These are phyloP conservation scores for Poeciliopsis turneri DNA, from an alignment of 2,797 vertebrate genomes.

Conservation along the genomic window DNA sequence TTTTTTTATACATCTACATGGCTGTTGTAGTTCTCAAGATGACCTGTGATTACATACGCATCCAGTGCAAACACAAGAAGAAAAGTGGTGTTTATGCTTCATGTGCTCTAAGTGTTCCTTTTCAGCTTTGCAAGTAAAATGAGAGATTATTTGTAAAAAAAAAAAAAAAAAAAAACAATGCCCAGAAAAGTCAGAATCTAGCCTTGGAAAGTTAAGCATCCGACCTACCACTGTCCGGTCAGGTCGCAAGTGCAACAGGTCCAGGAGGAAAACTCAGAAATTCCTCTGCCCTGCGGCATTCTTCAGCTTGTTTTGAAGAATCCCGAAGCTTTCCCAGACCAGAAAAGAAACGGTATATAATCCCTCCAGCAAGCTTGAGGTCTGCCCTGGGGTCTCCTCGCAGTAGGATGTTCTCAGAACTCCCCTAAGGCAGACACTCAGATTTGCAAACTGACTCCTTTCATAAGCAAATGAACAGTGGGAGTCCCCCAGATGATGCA, in stretches of 20 bases:
- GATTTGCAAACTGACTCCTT: background rate
- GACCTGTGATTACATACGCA: background rate
- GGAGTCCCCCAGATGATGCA: background rate
- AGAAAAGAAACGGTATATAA: background rate
- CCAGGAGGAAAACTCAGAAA: background rate
- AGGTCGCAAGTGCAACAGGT: background rate
- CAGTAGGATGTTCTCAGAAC: background rate
- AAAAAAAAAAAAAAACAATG: background rate
- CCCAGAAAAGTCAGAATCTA: background rate
- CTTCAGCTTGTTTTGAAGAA: background rate
- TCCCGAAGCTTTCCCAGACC: background rate
- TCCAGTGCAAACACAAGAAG: background rate
- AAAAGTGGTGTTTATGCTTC: background rate
- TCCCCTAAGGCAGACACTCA: background rate
- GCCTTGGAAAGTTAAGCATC: background rate
- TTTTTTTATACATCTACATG: background rate
- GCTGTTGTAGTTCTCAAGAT: background rate
- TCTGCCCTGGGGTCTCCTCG: background rate
- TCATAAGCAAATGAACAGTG: background rate
- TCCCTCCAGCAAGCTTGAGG: slow-evolving; percentile 3
- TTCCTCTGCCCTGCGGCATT: background rate
- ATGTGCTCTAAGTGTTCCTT: background rate
- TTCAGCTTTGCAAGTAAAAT: background rate
- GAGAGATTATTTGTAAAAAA: background rate
- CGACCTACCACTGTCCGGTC: background rate